Percentiles rank a stretch among this genome's conserved stretches.
These are phyloP conservation scores for Sebastes hubbsi DNA, from an alignment of 2,797 vertebrate species.

Conservation along the genomic window DNA sequence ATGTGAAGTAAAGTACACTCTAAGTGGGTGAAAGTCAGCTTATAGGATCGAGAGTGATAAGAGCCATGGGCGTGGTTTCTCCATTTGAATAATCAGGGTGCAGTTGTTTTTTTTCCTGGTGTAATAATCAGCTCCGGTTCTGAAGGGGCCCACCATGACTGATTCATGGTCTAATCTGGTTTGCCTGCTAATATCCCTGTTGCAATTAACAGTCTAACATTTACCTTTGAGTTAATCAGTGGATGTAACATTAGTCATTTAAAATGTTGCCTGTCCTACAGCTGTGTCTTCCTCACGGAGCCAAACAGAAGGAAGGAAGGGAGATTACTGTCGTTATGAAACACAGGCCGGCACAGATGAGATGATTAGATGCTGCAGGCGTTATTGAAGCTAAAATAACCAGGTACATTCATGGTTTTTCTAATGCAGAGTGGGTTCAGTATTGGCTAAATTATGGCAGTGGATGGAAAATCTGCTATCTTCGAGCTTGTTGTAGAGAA, in stretches of 20 bases:
- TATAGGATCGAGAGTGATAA: not conserved
- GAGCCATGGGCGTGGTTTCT: not conserved
- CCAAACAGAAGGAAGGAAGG: conserved; percentile 9
- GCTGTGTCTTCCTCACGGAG: conserved; percentile 20
- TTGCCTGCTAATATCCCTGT: conserved; percentile 33
- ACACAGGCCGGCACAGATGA: conserved; percentile 26
- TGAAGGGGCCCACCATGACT: conserved; percentile 18
- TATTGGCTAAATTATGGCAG: not conserved
- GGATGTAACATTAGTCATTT: conserved; percentile 44
- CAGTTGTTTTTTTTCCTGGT: not conserved
- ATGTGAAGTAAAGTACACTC: not conserved
- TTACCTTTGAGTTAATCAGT: conserved; percentile 62
- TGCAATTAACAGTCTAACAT: conserved; percentile 57
- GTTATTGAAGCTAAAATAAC: conserved; percentile 39
- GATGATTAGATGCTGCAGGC: conserved; percentile 42
- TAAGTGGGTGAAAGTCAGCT: not conserved
- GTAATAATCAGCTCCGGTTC: conserved; percentile 4
- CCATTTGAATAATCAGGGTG: not conserved
- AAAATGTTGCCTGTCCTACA: conserved; percentile 41
- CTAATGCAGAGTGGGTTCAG: not conserved
- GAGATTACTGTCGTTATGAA: conserved; percentile 22
- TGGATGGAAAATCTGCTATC: not conserved
- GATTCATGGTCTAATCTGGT: conserved; percentile 42
- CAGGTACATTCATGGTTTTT: conserved; percentile 5
- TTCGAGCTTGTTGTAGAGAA: not conserved